These are phyloP conservation scores for Apamea crenata DNA, from an alignment of 2,888 invertebrate genomes.

Conservation along the genomic window DNA sequence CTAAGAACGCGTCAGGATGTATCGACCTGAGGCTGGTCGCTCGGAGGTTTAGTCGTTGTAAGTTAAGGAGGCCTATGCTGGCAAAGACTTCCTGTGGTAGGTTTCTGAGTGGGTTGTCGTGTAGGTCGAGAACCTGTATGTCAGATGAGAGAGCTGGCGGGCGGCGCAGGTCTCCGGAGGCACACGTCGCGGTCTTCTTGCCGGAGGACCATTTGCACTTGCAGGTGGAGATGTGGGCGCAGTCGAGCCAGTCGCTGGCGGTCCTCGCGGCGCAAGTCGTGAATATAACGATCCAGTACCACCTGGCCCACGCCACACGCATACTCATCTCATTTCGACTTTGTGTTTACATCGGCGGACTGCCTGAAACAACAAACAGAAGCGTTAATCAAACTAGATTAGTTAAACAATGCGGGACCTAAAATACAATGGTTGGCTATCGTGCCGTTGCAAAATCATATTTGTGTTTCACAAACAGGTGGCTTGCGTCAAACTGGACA, in stretches of 20 bases:
- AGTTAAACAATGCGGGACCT: constrained; percentile 76
- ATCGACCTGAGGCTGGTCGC: constrained; percentile 94
- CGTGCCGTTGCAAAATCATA: constrained; percentile 71
- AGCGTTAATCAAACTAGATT: constrained; percentile 79
- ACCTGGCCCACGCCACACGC: constrained; percentile 90
- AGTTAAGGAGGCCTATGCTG: constrained; percentile 94
- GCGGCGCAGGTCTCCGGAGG: constrained; percentile 94
- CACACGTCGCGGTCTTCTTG: constrained; percentile 96
- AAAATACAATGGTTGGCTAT: constrained; percentile 68
- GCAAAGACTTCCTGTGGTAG: constrained; percentile 95
- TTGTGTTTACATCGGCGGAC: constrained; percentile 87
- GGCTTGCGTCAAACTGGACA: constrained; percentile 68
- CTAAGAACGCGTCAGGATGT: constrained; percentile 96
- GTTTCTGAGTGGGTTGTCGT: constrained; percentile 94
- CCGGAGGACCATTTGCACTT: constrained; percentile 98
- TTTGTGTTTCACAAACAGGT: constrained; percentile 75
- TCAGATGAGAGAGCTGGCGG: constrained; percentile 92
- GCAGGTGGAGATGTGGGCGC: constrained; percentile 95
- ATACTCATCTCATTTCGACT: constrained; percentile 90
- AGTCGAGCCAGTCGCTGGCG: constrained; percentile 95
- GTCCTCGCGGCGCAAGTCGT: constrained; percentile 88
- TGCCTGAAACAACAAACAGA: constrained; percentile 86
- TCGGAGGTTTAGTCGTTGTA: constrained; percentile 95
- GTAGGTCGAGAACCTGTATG: constrained; percentile 94
- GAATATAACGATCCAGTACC: constrained; percentile 89